Evolutionary conservation across 2,113 vertebrate genomes (phyloP), one percentile per base, ranked within the genome.

Genomic region (Dasyprocta punctata): DNA sequence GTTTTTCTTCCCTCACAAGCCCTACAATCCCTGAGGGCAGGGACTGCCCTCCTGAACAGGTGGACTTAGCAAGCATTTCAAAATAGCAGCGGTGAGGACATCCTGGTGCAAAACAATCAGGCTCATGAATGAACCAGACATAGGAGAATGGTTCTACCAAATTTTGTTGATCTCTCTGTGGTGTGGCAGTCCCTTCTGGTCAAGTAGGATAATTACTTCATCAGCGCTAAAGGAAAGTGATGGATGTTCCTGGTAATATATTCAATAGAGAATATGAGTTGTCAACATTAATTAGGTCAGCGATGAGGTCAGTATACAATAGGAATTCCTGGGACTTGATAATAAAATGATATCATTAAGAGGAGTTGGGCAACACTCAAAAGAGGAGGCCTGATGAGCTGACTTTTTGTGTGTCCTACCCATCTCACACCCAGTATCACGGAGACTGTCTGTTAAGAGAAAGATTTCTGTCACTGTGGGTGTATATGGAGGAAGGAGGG

Each of bases 271-370:
- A 96, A 71, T 30, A 63, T 71, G 26, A 52, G 28, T 20, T 71
- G 47, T 86, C 89, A 95, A 60, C 7, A 60, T 56, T 77, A 77
- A 26, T 89, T 65, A 86, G 41, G n/a, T 93, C 41, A 54, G 69
- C 33, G 38, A 89, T 56, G 49, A 90, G n/a, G 94, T 92, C 67
- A 61, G 11, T 84, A 67, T 28, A 85, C 80, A 91, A 86, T 10
- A 67, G 67, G 54, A 77, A 8, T 5, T 82, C n/a, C 58, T 71
- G 26, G n/a, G 7, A 96, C 24, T 67, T 54, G 30, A 54, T 75
- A 71, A 86, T 61, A 8, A 94, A 95, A 86, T 85, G 54, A 81
- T 60, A 36, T 5, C 87, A 60, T 95, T 92, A 90, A 82, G 33
- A 71, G 69, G 78, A 88, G 71, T 19, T 83, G 20, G 24, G 9